Conservation (phyloP, 2,888 invertebrate species). For the Catonia carolina region DNA sequence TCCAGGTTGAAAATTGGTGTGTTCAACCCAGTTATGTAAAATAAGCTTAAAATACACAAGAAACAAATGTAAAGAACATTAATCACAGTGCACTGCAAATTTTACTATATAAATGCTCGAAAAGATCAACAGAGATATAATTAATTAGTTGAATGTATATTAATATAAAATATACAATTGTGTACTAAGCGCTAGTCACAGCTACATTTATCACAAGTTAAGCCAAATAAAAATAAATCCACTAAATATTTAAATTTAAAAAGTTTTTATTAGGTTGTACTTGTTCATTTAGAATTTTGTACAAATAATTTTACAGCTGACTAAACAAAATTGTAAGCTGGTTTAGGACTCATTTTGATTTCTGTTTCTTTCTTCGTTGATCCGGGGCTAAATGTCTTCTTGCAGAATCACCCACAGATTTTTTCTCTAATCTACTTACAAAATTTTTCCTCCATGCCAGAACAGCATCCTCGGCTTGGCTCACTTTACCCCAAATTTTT, state of each 20-base stretch:
- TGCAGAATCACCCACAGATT: constrained; percentile 21
- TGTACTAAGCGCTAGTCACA: not conserved
- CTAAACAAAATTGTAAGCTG: not conserved
- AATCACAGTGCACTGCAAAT: too few species aligned
- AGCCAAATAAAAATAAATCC: not conserved
- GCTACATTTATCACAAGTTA: constrained; percentile 8
- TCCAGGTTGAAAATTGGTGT: too few species aligned
- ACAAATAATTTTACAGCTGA: not conserved
- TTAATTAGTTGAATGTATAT: too few species aligned
- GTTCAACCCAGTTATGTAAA: too few species aligned
- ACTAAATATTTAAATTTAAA: not conserved
- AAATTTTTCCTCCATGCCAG: constrained; percentile 17
- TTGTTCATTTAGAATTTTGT: too few species aligned
- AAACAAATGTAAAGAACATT: too few species aligned
- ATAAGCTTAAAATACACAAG: too few species aligned
- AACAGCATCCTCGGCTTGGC: constrained; percentile 17
- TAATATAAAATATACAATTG: too few species aligned
- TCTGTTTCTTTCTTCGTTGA: constrained; percentile 27
- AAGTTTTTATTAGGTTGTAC: not conserved
- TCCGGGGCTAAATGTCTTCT: constrained; percentile 23
- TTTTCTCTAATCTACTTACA: constrained; percentile 26
- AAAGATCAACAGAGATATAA: too few species aligned
- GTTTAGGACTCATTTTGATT: constrained; percentile 24
- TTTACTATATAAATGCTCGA: too few species aligned
- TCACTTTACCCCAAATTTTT: constrained; percentile 17